Conservation (phyloP, 1,140 invertebrate genomes). For the Danaus plexippus region DNA sequence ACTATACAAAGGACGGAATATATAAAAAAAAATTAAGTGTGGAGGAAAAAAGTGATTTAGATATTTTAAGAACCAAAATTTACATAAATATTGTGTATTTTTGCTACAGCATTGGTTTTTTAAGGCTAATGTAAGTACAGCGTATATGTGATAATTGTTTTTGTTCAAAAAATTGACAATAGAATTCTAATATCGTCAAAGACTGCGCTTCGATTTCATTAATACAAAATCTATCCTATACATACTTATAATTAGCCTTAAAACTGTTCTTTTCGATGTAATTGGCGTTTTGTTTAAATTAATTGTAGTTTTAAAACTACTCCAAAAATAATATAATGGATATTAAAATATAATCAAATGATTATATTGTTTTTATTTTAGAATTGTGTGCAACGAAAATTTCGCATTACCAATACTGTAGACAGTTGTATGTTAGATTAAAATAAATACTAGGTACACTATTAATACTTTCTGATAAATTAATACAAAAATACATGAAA, state of each 20-base stretch:
- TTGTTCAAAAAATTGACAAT: conserved; percentile 8
- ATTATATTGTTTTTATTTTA: background rate
- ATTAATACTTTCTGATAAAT: conserved; percentile 4
- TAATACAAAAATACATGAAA: conserved; percentile 14
- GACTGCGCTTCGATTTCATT: conserved; percentile 11
- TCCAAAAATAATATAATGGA: too few relatives aligned
- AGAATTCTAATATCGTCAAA: conserved; percentile 5
- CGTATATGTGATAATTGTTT: conserved; percentile 15
- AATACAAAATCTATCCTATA: background rate
- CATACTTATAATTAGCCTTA: background rate
- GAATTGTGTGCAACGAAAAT: conserved; percentile 8
- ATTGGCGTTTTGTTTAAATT: too few relatives aligned
- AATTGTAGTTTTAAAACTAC: too few relatives aligned
- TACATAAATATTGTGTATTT: conserved; percentile 14
- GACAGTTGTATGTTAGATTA: conserved; percentile 2
- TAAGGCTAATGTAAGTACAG: conserved; percentile 21
- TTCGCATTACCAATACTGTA: conserved; percentile 5
- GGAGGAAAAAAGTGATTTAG: conserved; percentile 13
- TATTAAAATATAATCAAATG: conserved; percentile 1
- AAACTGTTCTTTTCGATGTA: background rate
- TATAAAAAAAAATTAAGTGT: conserved; percentile 12
- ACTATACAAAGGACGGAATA: conserved; percentile 2
- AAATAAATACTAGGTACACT: conserved; percentile 4
- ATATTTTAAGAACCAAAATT: conserved; percentile 7
- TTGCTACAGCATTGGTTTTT: conserved; percentile 18